Percentiles rank a stretch among this genome's conserved stretches.
These are phyloP conservation scores for Chionomys nivalis DNA, from an alignment of 2,113 vertebrate genomes.

Conservation along the genomic window DNA sequence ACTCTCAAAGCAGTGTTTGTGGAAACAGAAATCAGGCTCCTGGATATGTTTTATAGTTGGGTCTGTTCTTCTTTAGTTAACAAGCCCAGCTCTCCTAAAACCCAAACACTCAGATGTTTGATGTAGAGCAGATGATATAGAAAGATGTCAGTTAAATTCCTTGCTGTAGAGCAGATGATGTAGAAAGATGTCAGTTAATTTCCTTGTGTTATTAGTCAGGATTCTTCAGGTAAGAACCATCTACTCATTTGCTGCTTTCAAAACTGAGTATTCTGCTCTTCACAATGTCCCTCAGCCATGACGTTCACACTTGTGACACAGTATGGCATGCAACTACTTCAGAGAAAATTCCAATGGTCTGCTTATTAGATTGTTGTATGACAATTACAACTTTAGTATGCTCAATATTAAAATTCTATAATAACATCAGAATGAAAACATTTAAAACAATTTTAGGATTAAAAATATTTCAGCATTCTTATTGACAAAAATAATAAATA, in stretches of 20 bases:
- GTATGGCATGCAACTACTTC: neutral
- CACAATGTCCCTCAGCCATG: neutral
- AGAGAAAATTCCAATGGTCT: slow-evolving; percentile 5
- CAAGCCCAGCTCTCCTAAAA: slow-evolving; percentile 3
- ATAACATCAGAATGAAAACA: neutral
- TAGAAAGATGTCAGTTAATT: neutral
- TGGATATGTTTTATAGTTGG: neutral
- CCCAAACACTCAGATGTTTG: neutral
- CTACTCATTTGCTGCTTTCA: neutral
- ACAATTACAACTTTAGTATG: neutral
- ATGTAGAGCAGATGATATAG: neutral
- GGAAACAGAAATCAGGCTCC: neutral
- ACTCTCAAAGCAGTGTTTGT: neutral
- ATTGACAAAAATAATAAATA: slow-evolving; percentile 13
- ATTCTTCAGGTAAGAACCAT: neutral
- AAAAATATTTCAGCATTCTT: neutral
- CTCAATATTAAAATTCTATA: neutral
- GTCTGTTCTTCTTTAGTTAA: neutral
- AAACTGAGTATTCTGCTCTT: neutral
- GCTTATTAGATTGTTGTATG: neutral
- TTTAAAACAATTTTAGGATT: neutral
- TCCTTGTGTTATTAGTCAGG: neutral
- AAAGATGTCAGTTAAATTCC: too few relatives aligned
- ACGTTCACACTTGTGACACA: slow-evolving; percentile 22
- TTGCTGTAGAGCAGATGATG: neutral